A percentile compares a stretch with the other conserved stretches of the same genome.
Conservation (phyloP, 2,113 vertebrate genomes). For the Sylvia atricapilla region DNA sequence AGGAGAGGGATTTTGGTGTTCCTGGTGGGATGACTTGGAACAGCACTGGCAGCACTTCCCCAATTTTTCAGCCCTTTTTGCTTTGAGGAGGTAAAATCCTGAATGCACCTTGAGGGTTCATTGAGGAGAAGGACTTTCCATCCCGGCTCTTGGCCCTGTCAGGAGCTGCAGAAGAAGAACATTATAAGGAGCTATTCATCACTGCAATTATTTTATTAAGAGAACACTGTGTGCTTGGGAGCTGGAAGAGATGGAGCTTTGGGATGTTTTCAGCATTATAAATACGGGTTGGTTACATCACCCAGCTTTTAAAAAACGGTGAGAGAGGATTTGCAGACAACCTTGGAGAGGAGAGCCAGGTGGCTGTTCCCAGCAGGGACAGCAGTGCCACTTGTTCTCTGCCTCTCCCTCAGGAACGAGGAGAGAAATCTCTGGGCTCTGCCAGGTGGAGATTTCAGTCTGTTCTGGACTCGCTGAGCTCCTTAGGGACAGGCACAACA, state of each 20-base stretch:
- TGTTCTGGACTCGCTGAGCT: neutral
- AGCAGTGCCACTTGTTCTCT: neutral
- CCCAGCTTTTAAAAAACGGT: conserved; percentile 17
- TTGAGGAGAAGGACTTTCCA: neutral
- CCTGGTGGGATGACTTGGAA: neutral
- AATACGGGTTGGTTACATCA: conserved; percentile 52
- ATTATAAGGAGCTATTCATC: conserved; percentile 58
- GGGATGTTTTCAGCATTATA: conserved; percentile 67
- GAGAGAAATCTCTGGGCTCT: neutral
- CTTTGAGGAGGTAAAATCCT: neutral
- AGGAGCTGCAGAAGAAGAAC: conserved; percentile 32
- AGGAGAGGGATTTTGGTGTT: neutral
- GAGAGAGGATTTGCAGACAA: conserved; percentile 9
- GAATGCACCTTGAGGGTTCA: neutral
- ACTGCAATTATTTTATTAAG: conserved; percentile 65
- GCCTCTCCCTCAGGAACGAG: neutral
- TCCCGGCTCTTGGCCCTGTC: conserved; percentile 2
- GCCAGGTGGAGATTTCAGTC: neutral
- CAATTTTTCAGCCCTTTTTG: neutral
- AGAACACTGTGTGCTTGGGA: conserved; percentile 59
- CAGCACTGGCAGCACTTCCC: neutral
- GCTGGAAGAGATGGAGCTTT: conserved; percentile 49
- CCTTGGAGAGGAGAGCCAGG: conserved; percentile 3
- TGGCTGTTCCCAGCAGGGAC: neutral
- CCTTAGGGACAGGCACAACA: neutral